A percentile compares a stretch with the other conserved stretches of the same genome.
These are phyloP conservation scores for Archips crataeganus DNA, from an alignment of 2,888 invertebrate genomes.

Conservation along the genomic window DNA sequence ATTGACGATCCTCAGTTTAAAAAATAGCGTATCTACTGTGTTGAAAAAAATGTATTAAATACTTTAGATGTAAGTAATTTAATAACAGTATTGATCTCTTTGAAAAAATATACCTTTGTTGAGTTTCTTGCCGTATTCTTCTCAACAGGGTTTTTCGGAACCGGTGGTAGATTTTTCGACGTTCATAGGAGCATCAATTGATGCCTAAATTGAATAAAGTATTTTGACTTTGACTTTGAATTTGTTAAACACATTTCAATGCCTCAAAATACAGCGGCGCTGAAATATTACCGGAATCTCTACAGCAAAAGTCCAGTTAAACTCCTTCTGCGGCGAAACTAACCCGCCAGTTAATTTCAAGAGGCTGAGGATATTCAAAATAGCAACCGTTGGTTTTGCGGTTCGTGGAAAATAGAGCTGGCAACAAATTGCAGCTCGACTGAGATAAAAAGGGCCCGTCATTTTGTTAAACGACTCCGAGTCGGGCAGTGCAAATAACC, in stretches of 20 bases:
- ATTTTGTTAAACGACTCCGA: conserved; percentile 81
- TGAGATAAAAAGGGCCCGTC: conserved; percentile 83
- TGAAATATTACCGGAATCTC: background rate
- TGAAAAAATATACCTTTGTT: too few species aligned
- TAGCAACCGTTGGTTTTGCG: conserved; percentile 72
- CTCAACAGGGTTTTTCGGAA: too few species aligned
- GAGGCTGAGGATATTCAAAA: conserved; percentile 75
- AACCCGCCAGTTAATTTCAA: conserved; percentile 69
- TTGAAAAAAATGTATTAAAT: too few species aligned
- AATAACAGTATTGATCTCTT: too few species aligned
- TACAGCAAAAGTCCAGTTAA: conserved; percentile 5
- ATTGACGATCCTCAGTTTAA: too few species aligned
- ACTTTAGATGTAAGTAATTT: too few species aligned
- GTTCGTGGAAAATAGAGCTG: conserved; percentile 77
- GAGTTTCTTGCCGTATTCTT: too few species aligned
- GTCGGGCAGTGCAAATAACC: conserved; percentile 69
- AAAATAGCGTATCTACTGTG: too few species aligned
- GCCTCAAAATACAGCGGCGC: background rate
- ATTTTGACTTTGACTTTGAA: too few species aligned
- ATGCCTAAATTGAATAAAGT: too few species aligned
- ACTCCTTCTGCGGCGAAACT: conserved; percentile 33
- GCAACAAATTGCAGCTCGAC: conserved; percentile 80
- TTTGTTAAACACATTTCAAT: background rate
- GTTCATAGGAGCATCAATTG: too few species aligned
- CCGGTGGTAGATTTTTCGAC: too few species aligned